Evolutionary conservation across 2,113 vertebrate genomes (phyloP).

Genomic region (Oreotrochilus melanogaster): DNA sequence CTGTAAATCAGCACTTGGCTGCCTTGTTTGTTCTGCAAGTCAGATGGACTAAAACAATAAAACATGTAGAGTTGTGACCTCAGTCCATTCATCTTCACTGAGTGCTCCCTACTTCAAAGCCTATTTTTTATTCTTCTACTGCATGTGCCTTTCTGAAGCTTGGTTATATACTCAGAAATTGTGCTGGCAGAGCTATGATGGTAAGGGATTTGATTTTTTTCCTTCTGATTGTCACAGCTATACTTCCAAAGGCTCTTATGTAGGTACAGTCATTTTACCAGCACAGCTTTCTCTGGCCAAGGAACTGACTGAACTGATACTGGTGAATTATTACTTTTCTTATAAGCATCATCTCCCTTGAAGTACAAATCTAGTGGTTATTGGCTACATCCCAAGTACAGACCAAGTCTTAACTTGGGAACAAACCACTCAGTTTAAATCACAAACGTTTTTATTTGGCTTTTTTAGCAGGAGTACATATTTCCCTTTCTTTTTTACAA

Average conservation of each 20-base stretch:
- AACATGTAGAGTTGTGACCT: slow-evolving; percentile 64
- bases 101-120: slow-evolving; percentile 52
- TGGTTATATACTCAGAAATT: not conserved
- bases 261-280: not conserved
- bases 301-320: not conserved
- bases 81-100: slow-evolving; percentile 49
- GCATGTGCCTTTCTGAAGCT: not conserved
- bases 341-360: not conserved
- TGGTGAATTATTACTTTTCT: not conserved
- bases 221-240: not conserved
- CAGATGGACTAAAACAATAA: slow-evolving; percentile 65
- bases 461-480: not conserved
- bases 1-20: slow-evolving; percentile 57
- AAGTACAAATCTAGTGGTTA: not conserved
- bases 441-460: not conserved
- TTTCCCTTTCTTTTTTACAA: not conserved
- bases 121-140: slow-evolving; percentile 20
- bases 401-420: not conserved
- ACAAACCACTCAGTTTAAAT: not conserved
- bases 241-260: not conserved
- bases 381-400: not conserved
- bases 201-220: not conserved
- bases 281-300: not conserved
- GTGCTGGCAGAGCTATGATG: not conserved
- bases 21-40: slow-evolving; percentile 61